Evolutionary conservation across 2,797 vertebrate species (phyloP).

Genomic region (Falco rusticolus): DNA sequence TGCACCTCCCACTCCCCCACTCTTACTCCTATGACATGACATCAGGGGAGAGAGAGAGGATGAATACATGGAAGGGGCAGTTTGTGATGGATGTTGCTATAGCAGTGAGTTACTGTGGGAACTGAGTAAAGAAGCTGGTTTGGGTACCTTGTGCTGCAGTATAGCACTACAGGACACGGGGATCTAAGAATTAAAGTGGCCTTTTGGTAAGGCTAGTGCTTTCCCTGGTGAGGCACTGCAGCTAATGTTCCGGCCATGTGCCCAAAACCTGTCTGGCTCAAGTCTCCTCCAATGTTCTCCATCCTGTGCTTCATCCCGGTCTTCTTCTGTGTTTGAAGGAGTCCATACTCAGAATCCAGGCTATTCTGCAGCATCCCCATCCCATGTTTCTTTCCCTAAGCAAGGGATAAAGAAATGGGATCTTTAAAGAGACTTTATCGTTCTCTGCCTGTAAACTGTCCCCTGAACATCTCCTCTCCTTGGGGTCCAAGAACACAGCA

Average conservation of each 20-base stretch:
- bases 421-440: background rate
- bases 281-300: background rate
- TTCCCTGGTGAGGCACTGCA: background rate
- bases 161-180: background rate
- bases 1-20: background rate
- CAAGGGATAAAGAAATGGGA: background rate
- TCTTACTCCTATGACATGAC: background rate
- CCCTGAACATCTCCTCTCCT: background rate
- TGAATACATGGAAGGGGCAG: background rate
- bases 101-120: background rate
- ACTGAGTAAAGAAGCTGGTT: background rate
- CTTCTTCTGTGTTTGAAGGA: background rate
- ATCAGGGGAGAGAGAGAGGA: background rate
- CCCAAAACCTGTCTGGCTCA: background rate
- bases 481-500: background rate
- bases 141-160: fast-evolving
- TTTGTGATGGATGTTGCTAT: background rate
- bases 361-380: background rate
- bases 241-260: background rate
- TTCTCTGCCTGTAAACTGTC: background rate
- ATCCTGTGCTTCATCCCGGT: background rate
- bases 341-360: background rate
- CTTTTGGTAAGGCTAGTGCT: background rate
- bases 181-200: background rate
- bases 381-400: background rate